Evolutionary conservation across 92 coral and sea anemone genomes (phyloP), one percentile per base, ranked within the genome.

Genomic region (Nematostella vectensis): DNA sequence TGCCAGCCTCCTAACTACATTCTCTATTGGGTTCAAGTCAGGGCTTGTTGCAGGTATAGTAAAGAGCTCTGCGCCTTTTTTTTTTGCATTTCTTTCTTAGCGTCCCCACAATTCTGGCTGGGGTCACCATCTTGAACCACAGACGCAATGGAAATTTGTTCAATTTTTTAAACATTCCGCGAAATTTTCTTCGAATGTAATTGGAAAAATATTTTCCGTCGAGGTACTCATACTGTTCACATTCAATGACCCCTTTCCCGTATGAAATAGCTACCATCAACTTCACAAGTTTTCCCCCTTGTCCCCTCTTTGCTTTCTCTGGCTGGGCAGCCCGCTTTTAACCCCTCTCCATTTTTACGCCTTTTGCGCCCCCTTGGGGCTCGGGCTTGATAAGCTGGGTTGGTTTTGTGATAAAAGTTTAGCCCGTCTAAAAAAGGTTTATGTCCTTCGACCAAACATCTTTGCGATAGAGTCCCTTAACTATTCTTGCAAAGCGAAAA

Each of bases 81-180:
- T 33, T 33, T n/a, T n/a, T n/a, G n/a, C n/a, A n/a, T n/a, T 48
- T 42, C 77, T 27, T 47, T 23, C 49, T 50, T 12, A 19, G 70
- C 70, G 8, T 17, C 43, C 13, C 47, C 57, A 40, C 77, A 54
- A 20, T 72, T 65, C 48, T 72, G 79, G 59, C 73, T 31, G 4
- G 73, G 79, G 43, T 55, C 56, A 12, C 68, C 68, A 53, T 55
- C 66, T 57, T 70, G 77, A 70, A 27, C 68, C 68, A 70, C 27
- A 70, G 27, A 15, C 50, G 62, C 10, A 50, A 68, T 4, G 27
- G 55, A 8, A 25, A 31, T 40, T 74, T 74, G 10, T 16, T 30
- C 28, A 51, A 47, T 27, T 26, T 48, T 6, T 31, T 9, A 49
- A 55, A 72, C 51, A 64, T 31, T 17, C 30, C 17, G 0, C 25